These are phyloP conservation scores for Drepana falcataria DNA, from an alignment of 2,888 invertebrate species.

Conservation along the genomic window DNA sequence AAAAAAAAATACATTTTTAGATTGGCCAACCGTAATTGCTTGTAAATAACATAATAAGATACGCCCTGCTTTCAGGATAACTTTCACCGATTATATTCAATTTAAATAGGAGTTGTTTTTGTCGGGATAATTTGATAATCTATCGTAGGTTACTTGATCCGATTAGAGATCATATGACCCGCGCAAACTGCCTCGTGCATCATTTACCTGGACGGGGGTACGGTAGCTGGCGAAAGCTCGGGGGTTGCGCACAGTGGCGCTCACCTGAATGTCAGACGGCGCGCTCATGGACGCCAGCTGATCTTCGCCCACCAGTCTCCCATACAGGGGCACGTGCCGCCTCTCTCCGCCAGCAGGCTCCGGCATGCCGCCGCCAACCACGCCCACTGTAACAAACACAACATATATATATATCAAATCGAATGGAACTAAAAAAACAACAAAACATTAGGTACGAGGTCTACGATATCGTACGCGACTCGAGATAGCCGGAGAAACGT, in stretches of 20 bases:
- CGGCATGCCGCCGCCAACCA: conserved; percentile 68
- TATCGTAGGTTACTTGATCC: neutral
- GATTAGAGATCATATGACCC: conserved; percentile 19
- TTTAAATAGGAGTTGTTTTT: neutral
- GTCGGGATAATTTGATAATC: neutral
- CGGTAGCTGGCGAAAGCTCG: conserved; percentile 76
- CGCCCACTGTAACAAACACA: conserved; percentile 64
- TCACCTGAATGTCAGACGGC: conserved; percentile 83
- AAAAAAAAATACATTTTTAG: neutral
- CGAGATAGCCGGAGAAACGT: no score
- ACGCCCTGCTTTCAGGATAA: neutral
- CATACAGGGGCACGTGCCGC: conserved; percentile 91
- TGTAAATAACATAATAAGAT: neutral
- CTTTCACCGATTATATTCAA: neutral
- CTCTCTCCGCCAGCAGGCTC: conserved; percentile 72
- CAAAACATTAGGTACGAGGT: no score
- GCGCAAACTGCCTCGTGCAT: conserved; percentile 73
- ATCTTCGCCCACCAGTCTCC: conserved; percentile 93
- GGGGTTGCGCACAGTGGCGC: conserved; percentile 74
- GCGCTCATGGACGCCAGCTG: conserved; percentile 83
- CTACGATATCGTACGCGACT: no score
- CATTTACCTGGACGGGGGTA: conserved; percentile 72
- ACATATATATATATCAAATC: neutral
- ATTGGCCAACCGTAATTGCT: neutral
- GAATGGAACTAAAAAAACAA: no score